A percentile compares a stretch with the other conserved stretches of the same genome.
phyloP scores from a whole-genome alignment of 2,888 invertebrate species.

The Pogonocherus hispidulus region DNA sequence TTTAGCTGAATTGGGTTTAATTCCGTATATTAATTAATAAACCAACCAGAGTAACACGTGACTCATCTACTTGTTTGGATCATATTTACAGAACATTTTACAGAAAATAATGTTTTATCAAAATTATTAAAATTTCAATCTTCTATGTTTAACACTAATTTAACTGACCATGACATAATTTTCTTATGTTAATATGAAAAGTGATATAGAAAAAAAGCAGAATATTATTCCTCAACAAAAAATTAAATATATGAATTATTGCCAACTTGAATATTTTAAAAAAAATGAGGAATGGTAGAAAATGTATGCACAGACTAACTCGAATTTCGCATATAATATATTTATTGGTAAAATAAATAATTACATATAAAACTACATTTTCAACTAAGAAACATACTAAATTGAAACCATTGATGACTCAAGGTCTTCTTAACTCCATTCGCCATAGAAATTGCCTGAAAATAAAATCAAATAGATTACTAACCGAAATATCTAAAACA shows the following conservation, averaged over 20 bases:
- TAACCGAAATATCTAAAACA: background rate
- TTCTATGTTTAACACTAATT: background rate
- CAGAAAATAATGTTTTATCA: background rate
- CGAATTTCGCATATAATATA: background rate
- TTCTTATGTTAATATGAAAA: background rate
- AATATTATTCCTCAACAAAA: background rate
- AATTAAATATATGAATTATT: background rate
- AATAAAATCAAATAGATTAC: background rate
- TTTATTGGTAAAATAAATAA: background rate
- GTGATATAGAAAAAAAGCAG: background rate
- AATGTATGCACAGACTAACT: background rate
- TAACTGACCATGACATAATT: background rate
- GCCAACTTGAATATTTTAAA: background rate
- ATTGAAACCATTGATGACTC: background rate
- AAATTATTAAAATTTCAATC: background rate
- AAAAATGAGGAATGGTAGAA: background rate
- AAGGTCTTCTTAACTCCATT: background rate
- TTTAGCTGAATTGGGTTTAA: constrained; percentile 11
- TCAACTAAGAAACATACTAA: background rate
- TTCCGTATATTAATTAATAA: constrained; percentile 23
- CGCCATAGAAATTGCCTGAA: background rate
- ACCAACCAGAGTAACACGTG: constrained; percentile 15
- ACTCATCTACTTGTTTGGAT: constrained; percentile 6
- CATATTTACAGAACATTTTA: background rate
- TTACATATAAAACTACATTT: background rate